Evolutionary conservation across 2,113 vertebrate species (phyloP), one percentile per base, ranked within the genome.

Genomic region (Eulemur rufifrons): DNA sequence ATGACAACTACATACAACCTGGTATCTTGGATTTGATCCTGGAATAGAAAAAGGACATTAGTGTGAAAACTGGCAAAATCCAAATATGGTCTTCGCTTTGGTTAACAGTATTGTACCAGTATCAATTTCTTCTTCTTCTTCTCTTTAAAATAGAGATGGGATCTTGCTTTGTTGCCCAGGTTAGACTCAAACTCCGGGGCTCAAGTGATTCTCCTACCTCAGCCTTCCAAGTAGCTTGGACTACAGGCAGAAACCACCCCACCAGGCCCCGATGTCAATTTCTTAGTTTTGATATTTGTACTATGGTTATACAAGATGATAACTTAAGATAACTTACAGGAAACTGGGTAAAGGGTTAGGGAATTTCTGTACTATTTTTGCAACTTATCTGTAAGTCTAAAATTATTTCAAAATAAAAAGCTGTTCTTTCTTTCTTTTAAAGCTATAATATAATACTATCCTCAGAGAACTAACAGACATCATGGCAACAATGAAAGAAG

Each of bases 341-440:
- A 83, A 91, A 91, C 23, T 39, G 78, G 39, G 80, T 52, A 68
- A 92, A 84, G 39, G 15, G 52, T 66, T 18, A 64, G 83, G 59
- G 27, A 86, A 80, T 81, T 95, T 91, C 68, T 95, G 37, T 45
- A 56, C 61, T 77, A 45, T 91, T 94, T 94, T 90, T 82, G 14
- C n/a, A 92, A 92, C 37, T 56, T 87, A 54, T 86, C 63, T 78
- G 50, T 56, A 93, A 84, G 71, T 42, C 64, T 93, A 95, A 96
- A 96, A 91, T 94, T 77, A 64, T 34, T 83, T 86, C 61, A 87
- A 89, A 96, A 85, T 85, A 69, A 96, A 68, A 63, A 63, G 10
- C 25, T 63, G 6, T 1, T 76, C 86, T 59, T 80, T 89, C 42
- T 74, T 68, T 71, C 93, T 69, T 71, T 32, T 52, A 47, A 61